A percentile compares a stretch with the other conserved stretches of the same genome.
Conservation (phyloP, 2,113 vertebrate genomes). For the Podarcis raffonei region DNA sequence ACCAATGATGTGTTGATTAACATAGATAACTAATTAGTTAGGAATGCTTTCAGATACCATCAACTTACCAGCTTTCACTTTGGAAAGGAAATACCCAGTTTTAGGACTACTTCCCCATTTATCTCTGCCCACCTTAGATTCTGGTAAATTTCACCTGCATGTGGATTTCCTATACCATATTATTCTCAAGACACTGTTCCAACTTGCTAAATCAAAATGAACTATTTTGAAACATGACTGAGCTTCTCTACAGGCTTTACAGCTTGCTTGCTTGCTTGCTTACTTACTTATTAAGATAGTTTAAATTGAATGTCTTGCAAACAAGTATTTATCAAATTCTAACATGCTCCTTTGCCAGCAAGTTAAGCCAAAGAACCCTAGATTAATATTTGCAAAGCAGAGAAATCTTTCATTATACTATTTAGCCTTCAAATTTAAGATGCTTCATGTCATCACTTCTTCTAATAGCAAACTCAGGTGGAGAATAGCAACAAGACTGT, state of each 20-base stretch:
- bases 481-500: background rate
- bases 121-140: background rate
- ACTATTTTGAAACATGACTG: background rate
- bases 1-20: too few species aligned
- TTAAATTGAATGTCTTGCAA: background rate
- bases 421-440: background rate
- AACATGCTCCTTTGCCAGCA: background rate
- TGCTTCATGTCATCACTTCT: background rate
- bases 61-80: background rate
- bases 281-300: background rate
- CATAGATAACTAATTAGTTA: background rate
- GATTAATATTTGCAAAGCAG: background rate
- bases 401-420: background rate
- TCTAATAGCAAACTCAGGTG: background rate
- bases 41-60: background rate
- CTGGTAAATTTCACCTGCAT: background rate
- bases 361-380: background rate
- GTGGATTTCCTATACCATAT: background rate
- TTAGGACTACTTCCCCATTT: background rate
- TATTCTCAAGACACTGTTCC: background rate
- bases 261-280: background rate
- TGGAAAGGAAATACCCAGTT: background rate
- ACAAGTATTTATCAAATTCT: background rate
- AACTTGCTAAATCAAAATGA: background rate
- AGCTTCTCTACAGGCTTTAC: background rate